Percentiles rank a stretch among this genome's conserved stretches.
These are phyloP conservation scores for Echiichthys vipera DNA, from an alignment of 2,797 vertebrate genomes.

Conservation along the genomic window DNA sequence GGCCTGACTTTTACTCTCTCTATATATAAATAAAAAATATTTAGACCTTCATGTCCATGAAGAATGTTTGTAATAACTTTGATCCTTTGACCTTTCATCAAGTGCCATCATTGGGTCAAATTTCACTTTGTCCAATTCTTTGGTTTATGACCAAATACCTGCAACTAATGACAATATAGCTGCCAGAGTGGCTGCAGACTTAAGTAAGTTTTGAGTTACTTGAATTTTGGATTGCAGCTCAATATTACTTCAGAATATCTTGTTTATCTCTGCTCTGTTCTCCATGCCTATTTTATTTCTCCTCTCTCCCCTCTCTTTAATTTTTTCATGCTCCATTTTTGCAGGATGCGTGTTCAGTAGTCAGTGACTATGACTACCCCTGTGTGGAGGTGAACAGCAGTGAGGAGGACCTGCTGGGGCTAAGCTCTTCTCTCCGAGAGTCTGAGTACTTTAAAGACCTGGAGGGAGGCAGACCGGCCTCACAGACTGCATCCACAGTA, in stretches of 20 bases:
- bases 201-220: neutral
- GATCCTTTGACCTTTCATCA: neutral
- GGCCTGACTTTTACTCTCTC: too few relatives aligned
- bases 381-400: slow-evolving; percentile 80
- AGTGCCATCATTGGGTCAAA: neutral
- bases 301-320: neutral
- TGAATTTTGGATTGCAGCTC: neutral
- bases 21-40: too few relatives aligned
- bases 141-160: neutral
- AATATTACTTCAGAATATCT: neutral
- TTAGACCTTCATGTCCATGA: neutral
- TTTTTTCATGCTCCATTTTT: neutral
- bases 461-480: slow-evolving; percentile 53
- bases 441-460: slow-evolving; percentile 91
- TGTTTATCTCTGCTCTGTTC: neutral
- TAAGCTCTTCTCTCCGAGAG: slow-evolving; percentile 84
- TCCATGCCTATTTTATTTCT: neutral
- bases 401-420: slow-evolving; percentile 85
- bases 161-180: neutral
- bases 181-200: neutral
- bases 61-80: neutral
- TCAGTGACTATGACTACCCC: slow-evolving; percentile 82
- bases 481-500: slow-evolving; percentile 24
- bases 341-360: slow-evolving; percentile 86
- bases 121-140: neutral